Evolutionary conservation across 2,113 vertebrate species (phyloP), one percentile per base, ranked within the genome.

Genomic region (Cromileptes altivelis): DNA sequence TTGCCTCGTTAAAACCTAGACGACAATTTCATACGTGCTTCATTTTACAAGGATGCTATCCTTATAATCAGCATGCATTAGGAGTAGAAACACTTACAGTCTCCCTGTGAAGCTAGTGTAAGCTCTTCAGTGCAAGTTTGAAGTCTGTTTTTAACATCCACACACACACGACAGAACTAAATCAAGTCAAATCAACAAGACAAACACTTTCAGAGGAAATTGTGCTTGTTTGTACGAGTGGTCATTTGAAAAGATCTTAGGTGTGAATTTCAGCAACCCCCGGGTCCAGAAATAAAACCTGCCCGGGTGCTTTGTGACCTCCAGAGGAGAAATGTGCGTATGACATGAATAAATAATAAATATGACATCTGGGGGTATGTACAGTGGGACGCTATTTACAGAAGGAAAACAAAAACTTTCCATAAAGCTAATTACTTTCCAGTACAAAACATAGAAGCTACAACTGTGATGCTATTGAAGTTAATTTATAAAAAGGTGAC

Each of bases 261-360:
- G 47, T 61, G n/a, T 73, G 53, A 40, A 67, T 63, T 58, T 70
- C 40, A 67, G 9, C 57, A 60, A 79, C 23, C 33, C 53, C 64
- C 5, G 58, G 70, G 33, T 63, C 49, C 67, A 81, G 63, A 70
- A 63, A 74, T 58, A 27, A 55, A 79, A 63, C 70, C 62, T 12
- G 9, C 37, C 33, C 4, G 11, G 50, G 62, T 70, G 17, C 42
- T 85, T 47, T 2, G 67, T 79, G 64, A 68, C 72, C 76, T 70
- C 81, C 60, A 40, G 70, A 63, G 73, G 69, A 88, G 62, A 75
- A 69, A 85, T 91, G 91, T 92, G 91, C 79, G 58, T 64, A 57
- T 85, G 68, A 86, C 61, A 47, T 67, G 67, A 94, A 93, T 93
- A 94, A 94, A 95, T 94, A 91, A 93, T 92, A 91, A 91, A 94